Percentiles rank a stretch among this genome's conserved stretches.
phyloP scores from a whole-genome alignment of 2,888 invertebrate genomes.

The Diarsia dahlii region DNA sequence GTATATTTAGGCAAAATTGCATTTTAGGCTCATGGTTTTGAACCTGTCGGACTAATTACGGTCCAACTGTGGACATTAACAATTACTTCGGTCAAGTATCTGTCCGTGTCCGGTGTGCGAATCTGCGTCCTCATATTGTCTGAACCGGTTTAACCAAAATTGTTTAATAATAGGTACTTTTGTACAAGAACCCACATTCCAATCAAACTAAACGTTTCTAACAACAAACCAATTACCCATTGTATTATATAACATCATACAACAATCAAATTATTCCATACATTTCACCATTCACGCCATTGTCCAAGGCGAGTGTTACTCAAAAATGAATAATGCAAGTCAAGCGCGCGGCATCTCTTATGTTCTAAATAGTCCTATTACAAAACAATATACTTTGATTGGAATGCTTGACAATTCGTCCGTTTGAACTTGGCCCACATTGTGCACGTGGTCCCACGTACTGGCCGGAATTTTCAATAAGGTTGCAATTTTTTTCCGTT shows the following conservation, averaged over 20 bases:
- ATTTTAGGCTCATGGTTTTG: background rate
- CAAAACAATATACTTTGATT: conserved; percentile 62
- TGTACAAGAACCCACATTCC: no score
- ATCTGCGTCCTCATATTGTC: background rate
- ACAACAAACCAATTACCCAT: conserved; percentile 9
- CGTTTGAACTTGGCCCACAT: conserved; percentile 61
- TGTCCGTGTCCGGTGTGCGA: background rate
- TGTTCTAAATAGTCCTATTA: conserved; percentile 60
- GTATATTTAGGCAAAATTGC: background rate
- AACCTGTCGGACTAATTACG: background rate
- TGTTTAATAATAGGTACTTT: background rate
- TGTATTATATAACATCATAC: conserved; percentile 25
- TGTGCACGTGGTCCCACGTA: conserved; percentile 37
- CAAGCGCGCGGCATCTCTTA: conserved; percentile 47
- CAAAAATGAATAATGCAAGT: conserved; percentile 60
- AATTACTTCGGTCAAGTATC: background rate
- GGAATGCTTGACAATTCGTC: conserved; percentile 54
- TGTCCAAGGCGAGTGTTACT: conserved; percentile 51
- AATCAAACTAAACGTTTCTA: conserved; percentile 2
- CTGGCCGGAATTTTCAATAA: conserved; percentile 29
- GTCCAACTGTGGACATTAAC: background rate
- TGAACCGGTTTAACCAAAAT: background rate
- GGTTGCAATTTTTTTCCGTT: conserved; percentile 35
- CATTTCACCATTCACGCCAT: conserved; percentile 56
- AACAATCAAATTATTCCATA: conserved; percentile 44